These are phyloP conservation scores for Dryas iulia DNA, from an alignment of 1,140 invertebrate species.

Conservation along the genomic window DNA sequence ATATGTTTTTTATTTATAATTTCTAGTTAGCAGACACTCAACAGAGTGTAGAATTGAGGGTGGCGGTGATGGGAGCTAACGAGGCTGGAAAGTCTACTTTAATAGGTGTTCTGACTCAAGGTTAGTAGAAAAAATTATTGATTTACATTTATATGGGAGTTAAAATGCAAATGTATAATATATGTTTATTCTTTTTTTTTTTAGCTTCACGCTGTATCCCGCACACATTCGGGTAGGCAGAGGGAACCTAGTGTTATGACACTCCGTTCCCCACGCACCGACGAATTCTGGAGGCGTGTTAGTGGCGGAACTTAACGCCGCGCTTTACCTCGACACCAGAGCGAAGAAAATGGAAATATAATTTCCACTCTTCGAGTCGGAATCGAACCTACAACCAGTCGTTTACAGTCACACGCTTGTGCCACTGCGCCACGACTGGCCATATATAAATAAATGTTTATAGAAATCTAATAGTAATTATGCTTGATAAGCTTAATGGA, in stretches of 20 bases:
- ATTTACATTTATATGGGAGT: too few relatives aligned
- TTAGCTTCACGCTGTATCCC: background rate
- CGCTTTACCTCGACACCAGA: background rate
- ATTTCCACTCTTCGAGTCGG: too few relatives aligned
- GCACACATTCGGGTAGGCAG: too few relatives aligned
- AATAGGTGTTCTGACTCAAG: slow-evolving; percentile 96
- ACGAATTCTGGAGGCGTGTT: background rate
- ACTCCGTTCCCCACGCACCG: background rate
- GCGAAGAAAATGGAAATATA: too few relatives aligned
- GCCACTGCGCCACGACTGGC: too few relatives aligned
- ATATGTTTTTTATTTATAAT: background rate
- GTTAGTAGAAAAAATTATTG: slow-evolving; percentile 37
- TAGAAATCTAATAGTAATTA: too few relatives aligned
- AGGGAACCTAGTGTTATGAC: background rate
- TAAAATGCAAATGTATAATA: too few relatives aligned
- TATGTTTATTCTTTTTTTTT: background rate
- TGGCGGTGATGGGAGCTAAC: slow-evolving; percentile 95
- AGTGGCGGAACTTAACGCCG: background rate
- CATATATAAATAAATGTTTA: too few relatives aligned
- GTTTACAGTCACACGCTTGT: too few relatives aligned
- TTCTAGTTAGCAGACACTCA: slow-evolving; percentile 92
- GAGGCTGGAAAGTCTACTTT: slow-evolving; percentile 97
- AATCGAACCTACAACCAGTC: too few relatives aligned
- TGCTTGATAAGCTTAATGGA: too few relatives aligned
- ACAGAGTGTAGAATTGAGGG: slow-evolving; percentile 92